Evolutionary conservation across 2,888 invertebrate species (phyloP).

Genomic region (Saturnia japonica): DNA sequence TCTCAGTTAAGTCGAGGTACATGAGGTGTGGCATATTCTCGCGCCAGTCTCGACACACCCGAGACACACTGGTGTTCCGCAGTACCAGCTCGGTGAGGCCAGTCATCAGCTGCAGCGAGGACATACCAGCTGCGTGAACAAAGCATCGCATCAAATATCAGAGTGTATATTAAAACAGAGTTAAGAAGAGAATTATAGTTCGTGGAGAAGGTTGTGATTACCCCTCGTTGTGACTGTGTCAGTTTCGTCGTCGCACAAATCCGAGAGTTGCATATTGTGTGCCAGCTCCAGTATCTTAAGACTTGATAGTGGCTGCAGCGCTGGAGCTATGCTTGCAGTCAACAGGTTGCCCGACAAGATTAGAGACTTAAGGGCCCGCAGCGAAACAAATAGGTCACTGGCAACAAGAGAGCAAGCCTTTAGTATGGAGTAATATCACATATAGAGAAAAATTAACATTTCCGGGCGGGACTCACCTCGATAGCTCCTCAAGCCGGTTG

Average conservation of each 20-base stretch:
- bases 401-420: background rate
- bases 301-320: background rate
- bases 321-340: background rate
- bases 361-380: background rate
- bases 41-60: slow-evolving; percentile 34
- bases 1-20: slow-evolving; percentile 15
- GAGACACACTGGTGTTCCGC: slow-evolving; percentile 20
- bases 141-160: background rate
- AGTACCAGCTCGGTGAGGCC: slow-evolving; percentile 17
- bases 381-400: background rate
- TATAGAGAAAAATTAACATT: background rate
- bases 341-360: background rate
- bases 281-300: slow-evolving; percentile 30
- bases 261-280: slow-evolving; percentile 34
- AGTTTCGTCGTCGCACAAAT: slow-evolving; percentile 35
- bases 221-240: slow-evolving; percentile 15
- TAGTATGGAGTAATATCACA: background rate
- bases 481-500: slow-evolving; percentile 37
- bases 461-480: slow-evolving; percentile 33
- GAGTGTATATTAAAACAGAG: background rate
- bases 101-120: slow-evolving; percentile 15
- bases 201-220: background rate
- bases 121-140: slow-evolving; percentile 14
- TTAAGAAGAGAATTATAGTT: background rate
- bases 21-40: slow-evolving; percentile 16